These are phyloP conservation scores for rabbit (Oryctolagus cuniculus) DNA, from an alignment of 2,113 vertebrate species.

Conservation along the genomic window mOryCun1.1 NC_091441.1:34464001-34464500, in stretches of 20 bases:
- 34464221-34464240: background rate
- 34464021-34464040: background rate
- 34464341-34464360: too few relatives aligned
- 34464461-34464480: too few relatives aligned
- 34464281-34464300: background rate
- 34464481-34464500: too few relatives aligned
- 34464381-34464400: too few relatives aligned
- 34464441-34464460: too few relatives aligned
- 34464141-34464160: background rate
- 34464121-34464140: background rate
- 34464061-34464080: background rate
- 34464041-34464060: background rate
- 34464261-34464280: background rate
- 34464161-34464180: background rate
- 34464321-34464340: too few relatives aligned
- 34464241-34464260: background rate
- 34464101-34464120: background rate
- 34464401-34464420: too few relatives aligned
- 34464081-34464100: background rate
- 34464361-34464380: too few relatives aligned
- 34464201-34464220: background rate
- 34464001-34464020: background rate
- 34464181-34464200: background rate
- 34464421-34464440: too few relatives aligned
- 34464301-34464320: background rate